Evolutionary conservation across 2,888 invertebrate genomes (phyloP).

Genomic region (Mythimna pallens): DNA sequence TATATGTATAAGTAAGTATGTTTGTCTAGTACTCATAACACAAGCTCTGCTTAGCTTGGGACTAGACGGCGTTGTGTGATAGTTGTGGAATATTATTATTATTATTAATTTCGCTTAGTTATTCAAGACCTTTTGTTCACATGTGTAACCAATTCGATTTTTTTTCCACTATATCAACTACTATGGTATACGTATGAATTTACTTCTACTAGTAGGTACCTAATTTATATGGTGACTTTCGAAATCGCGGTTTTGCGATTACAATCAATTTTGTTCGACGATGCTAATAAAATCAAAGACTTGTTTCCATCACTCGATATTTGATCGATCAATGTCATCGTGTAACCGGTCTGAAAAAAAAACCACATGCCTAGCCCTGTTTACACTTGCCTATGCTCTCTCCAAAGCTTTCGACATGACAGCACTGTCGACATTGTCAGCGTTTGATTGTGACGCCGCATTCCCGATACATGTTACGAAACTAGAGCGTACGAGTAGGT

Average conservation of each 20-base stretch:
- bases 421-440: conserved; percentile 58
- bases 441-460: conserved; percentile 62
- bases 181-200: not conserved
- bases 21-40: too few species aligned
- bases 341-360: conserved; percentile 33
- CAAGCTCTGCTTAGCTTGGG: too few species aligned
- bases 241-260: conserved; percentile 34
- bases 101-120: not conserved
- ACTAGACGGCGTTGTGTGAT: too few species aligned
- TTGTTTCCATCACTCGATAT: conserved; percentile 25
- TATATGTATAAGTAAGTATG: too few species aligned
- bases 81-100: too few species aligned
- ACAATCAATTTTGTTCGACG: conserved; percentile 43
- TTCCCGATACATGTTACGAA: conserved; percentile 70
- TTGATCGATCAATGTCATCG: conserved; percentile 48
- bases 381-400: conserved; percentile 55
- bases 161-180: not conserved
- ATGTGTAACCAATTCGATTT: too few species aligned
- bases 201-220: not conserved
- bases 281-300: conserved; percentile 51
- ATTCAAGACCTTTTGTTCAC: not conserved
- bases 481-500: conserved; percentile 63
- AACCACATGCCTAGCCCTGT: conserved; percentile 20
- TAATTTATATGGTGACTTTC: conserved; percentile 24
- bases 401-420: conserved; percentile 66